Evolutionary conservation across 2,797 vertebrate genomes (phyloP), one percentile per base, ranked within the genome.

Genomic region (Oryzias sinensis): DNA sequence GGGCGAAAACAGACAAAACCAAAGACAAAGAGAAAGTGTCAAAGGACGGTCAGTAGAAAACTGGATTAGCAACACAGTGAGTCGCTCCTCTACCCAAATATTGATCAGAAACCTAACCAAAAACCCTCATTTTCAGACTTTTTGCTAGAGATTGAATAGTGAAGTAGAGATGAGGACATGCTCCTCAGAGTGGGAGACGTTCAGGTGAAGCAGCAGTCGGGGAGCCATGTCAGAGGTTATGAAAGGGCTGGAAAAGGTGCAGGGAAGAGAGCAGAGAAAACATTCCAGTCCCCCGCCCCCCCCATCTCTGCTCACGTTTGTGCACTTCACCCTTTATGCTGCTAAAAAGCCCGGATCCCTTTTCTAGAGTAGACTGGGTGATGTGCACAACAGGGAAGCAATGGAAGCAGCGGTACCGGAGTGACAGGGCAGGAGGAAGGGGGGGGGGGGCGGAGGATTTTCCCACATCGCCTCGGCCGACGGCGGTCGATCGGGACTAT

Each of bases 1-100:
- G 74, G 76, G 77, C 78, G 63, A 74, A 71, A 66, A 81, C 67
- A 76, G 74, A 84, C 64, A 74, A 68, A 77, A 49, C 83, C 22
- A 68, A 66, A 77, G 71, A 51, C 33, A 82, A 49, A 84, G 53
- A 81, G 62, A 87, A 48, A 82, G 59, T 63, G 65, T 43, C 46
- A 25, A 52, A 57, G 58, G 56, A 65, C 17, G 60, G 45, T 60
- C 67, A 69, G 14, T 1, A 65, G 68, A 64, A 68, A 24, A 8
- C 46, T 18, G 29, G 22, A 5, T 17, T 29, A 8, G 16, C 42
- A 44, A 15, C 15, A 18, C 11, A 7, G 25, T 20, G 25, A 55
- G 43, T 27, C 5, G 25, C 25, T 5, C 5, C 6, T 8, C 29
- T 33, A 8, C 7, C 13, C 25, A 43, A 60, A 67, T 46, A 44